Evolutionary conservation across 2,113 vertebrate genomes (phyloP), one percentile per base, ranked within the genome.

Genomic region (Lophotis ruficrista): DNA sequence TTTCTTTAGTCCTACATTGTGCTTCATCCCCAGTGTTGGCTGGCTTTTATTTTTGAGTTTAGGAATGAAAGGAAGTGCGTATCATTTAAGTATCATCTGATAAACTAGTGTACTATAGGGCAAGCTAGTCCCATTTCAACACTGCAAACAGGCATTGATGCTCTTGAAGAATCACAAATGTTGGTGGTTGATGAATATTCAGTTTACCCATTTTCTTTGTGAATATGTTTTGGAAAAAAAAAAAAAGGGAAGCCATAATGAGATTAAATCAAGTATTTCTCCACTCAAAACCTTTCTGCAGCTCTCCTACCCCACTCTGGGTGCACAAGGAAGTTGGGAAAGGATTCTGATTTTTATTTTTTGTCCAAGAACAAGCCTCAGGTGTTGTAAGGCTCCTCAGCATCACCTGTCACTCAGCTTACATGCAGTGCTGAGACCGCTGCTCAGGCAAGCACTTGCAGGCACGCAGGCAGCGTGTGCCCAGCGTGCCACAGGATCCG

Each of bases 401-500:
- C 47, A 69, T 51, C 47, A 33, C 25, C 43, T 28, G 15, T 60
- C 1, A 0, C 73, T 57, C 64, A 50, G 14, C 33, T 45, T 8
- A 7, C 23, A 53, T 3, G 58, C 25, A 25, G 27, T 18, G 48
- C 30, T 19, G 33, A 56, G 57, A 12, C 3, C 13, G 3, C 7
- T 21, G 35, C 43, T 56, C 3, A 13, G 60, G 23, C 35, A 35
- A 58, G 15, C 11, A 2, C 21, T 56, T 14, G 53, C 17, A 51
- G 68, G 61, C 37, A 51, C 62, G 61, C 37, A 60, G 58, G 47
- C 51, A 69, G 17, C 2, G 12, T 8, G 0, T 30, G n/a, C 5
- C 13, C 7, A 0, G 0, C 16, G 23, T 53, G 27, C 2, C 1
- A 3, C 45, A 56, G 58, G 18, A 35, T 56, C 53, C 3, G 7